Percentiles rank a stretch among this genome's conserved stretches.
Conservation (phyloP, 2,888 invertebrate species). For the Malachius bipustulatus region DNA sequence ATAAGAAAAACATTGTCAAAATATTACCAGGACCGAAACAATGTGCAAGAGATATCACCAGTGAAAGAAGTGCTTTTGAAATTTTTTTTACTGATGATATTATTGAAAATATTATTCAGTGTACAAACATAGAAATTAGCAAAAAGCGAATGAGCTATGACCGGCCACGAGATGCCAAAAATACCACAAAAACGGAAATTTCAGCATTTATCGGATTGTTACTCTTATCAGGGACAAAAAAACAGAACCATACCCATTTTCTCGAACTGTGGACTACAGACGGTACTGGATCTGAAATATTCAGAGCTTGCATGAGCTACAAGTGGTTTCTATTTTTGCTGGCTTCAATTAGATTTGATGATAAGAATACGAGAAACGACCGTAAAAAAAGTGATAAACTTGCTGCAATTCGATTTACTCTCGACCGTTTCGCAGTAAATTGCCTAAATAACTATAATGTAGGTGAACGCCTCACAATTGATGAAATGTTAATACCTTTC, state of each 20-base stretch:
- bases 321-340: constrained; percentile 17
- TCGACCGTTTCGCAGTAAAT: constrained; percentile 10
- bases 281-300: constrained; percentile 20
- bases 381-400: constrained; percentile 15
- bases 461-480: constrained; percentile 13
- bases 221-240: constrained; percentile 17
- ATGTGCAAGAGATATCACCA: constrained; percentile 14
- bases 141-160: constrained; percentile 15
- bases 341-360: constrained; percentile 17
- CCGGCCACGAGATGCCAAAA: constrained; percentile 16
- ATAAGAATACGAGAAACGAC: constrained; percentile 16
- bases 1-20: constrained; percentile 16
- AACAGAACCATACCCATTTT: constrained; percentile 20
- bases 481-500: constrained; percentile 14
- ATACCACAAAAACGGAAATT: constrained; percentile 17
- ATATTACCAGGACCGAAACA: constrained; percentile 14
- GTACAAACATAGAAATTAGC: constrained; percentile 19
- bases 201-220: constrained; percentile 18
- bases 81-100: constrained; percentile 15
- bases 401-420: constrained; percentile 12
- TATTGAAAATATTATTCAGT: constrained; percentile 18
- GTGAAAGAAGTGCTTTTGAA: constrained; percentile 15
- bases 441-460: constrained; percentile 9
- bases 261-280: constrained; percentile 18
- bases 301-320: constrained; percentile 17